A percentile compares a stretch with the other conserved stretches of the same genome.
Conservation (phyloP, 2,113 vertebrate genomes). For the Prolemur simus region DNA sequence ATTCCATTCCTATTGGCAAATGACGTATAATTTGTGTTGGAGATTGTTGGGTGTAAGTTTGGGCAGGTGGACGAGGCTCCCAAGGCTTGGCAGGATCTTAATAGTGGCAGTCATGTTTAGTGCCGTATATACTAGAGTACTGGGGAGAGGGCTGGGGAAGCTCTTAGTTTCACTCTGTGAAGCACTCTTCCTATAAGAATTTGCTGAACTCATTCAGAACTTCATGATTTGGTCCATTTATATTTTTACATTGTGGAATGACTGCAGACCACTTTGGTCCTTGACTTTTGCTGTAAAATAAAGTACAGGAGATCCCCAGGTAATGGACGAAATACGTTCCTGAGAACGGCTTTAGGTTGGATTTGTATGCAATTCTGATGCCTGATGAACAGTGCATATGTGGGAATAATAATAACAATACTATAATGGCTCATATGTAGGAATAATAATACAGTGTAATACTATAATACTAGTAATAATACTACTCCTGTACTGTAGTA, state of each 20-base stretch:
- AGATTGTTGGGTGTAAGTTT: background rate
- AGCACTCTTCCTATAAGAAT: background rate
- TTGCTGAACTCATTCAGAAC: background rate
- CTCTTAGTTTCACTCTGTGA: background rate
- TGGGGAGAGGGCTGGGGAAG: fast-evolving
- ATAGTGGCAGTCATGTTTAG: fast-evolving
- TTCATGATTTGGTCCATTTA: background rate
- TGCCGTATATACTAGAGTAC: fast-evolving
- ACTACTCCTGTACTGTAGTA: too few species aligned
- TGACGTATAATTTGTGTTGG: background rate
- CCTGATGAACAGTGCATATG: too few species aligned
- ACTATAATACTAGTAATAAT: too few species aligned
- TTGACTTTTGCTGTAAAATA: background rate
- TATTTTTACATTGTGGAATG: background rate
- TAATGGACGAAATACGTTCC: too few species aligned
- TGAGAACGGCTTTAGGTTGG: too few species aligned
- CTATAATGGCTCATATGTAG: too few species aligned
- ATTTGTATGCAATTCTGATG: too few species aligned
- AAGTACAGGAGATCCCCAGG: background rate
- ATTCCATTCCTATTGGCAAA: background rate
- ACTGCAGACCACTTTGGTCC: background rate
- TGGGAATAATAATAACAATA: too few species aligned
- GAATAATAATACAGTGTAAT: too few species aligned
- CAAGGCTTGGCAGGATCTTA: background rate
- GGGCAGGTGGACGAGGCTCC: background rate